Evolutionary conservation across 2,797 vertebrate genomes (phyloP).

Genomic region (Cossypha caffra): DNA sequence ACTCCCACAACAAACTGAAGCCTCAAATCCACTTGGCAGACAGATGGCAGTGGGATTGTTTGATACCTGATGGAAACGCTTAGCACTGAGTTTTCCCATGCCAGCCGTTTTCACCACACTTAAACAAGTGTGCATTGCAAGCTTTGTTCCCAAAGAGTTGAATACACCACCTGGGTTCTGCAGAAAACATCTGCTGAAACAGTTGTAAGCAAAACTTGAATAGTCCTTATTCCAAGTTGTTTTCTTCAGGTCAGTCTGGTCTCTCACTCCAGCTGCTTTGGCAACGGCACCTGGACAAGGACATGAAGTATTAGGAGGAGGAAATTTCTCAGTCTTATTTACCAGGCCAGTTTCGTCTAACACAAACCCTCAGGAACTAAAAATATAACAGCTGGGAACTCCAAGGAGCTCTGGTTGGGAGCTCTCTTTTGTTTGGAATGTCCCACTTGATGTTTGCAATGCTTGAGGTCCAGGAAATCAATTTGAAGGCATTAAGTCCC

Average conservation of each 20-base stretch:
- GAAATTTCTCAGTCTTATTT: background rate
- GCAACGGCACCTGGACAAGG: conserved; percentile 87
- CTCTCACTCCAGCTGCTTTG: conserved; percentile 89
- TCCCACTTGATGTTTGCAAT: background rate
- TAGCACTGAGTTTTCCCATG: conserved; percentile 35
- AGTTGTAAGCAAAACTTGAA: conserved; percentile 8
- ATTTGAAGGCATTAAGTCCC: background rate
- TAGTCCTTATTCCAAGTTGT: conserved; percentile 32
- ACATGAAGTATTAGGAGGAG: background rate
- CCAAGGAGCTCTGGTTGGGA: background rate
- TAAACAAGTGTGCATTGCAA: background rate
- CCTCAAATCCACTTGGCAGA: conserved; percentile 28
- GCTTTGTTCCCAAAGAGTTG: conserved; percentile 31
- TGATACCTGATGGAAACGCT: conserved; percentile 26
- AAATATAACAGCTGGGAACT: background rate
- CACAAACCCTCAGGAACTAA: background rate
- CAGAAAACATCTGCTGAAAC: conserved; percentile 53
- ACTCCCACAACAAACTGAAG: conserved; percentile 32
- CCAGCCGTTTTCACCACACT: background rate
- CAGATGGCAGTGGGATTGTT: background rate
- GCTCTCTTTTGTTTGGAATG: background rate
- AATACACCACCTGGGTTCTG: conserved; percentile 41
- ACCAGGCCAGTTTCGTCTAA: background rate
- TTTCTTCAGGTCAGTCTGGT: conserved; percentile 74
- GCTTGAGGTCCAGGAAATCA: background rate